Evolutionary conservation across 2,888 invertebrate genomes (phyloP), one percentile per base, ranked within the genome.

Genomic region (Melanargia galathea): DNA sequence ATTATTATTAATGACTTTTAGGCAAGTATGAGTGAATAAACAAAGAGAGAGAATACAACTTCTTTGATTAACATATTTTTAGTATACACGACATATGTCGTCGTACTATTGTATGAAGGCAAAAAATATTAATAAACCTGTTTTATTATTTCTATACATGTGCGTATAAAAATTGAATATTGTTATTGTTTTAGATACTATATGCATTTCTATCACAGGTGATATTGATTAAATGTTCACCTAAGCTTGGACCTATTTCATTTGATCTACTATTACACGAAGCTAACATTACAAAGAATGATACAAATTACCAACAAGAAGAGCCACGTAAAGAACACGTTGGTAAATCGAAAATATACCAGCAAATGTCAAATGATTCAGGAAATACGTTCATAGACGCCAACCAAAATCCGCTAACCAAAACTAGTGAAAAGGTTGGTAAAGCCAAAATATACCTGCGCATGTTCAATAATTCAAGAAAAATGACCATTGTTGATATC

Each of bases 171-270:
- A n/a, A 35, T 13, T 35, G 16, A 26, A 30, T 43, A 18, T 30
- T 33, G 43, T 63, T 43, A 18, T 30, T 33, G 43, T 63, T 66
- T 48, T 43, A 63, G 65, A 10, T 60, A 20, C 24, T 2, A 48
- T 48, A 48, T 8, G 16, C 16, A 26, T 43, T 63, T 22, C 6
- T n/a, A 24, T 22, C 16, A 46, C 40, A 16, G 20, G 5, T 55
- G 11, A 1, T 10, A 24, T 20, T 43, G 24, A 66, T 74, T 20
- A 65, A 73, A 57, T 74, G 82, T 64, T 79, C 79, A 46, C 83
- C 86, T 2, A 83, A 80, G 69, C 70, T 84, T 38, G 77, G 77
- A 2, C 70, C 75, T 60, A 52, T 73, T 30, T 51, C 77, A 18
- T 73, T 74, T 54, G 80, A 83, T 63, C 78, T 78, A 8, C 58